Conservation (phyloP, 2,888 invertebrate species). For the Lasioglossum leucozonium region DNA sequence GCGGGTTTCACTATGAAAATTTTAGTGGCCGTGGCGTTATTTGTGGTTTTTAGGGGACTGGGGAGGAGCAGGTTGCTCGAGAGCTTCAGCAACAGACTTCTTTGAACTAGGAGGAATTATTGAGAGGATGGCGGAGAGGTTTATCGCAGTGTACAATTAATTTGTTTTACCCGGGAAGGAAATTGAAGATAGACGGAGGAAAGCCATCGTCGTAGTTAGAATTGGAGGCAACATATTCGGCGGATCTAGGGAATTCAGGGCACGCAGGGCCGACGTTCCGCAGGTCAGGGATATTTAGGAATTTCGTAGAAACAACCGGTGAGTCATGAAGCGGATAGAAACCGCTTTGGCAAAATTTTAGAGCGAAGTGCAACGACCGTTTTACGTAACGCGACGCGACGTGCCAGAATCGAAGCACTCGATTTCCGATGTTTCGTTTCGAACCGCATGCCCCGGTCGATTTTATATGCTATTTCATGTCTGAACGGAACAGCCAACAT, state of each 20-base stretch:
- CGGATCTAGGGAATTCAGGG: conserved; percentile 1
- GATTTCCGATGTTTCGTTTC: conserved; percentile 60
- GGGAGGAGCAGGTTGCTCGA: neutral
- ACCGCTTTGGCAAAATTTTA: conserved; percentile 48
- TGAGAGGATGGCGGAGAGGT: neutral
- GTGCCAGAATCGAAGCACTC: conserved; percentile 63
- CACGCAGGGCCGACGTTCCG: neutral
- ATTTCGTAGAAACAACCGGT: conserved; percentile 50
- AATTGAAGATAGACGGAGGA: too few relatives aligned
- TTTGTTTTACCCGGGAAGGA: neutral
- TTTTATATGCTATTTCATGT: neutral
- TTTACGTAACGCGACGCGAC: conserved; percentile 56
- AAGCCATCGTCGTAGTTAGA: neutral
- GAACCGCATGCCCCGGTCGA: neutral
- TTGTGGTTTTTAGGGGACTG: neutral
- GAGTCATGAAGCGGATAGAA: conserved; percentile 25
- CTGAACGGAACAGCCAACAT: neutral
- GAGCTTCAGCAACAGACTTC: neutral
- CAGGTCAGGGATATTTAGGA: conserved; percentile 46
- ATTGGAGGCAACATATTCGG: neutral
- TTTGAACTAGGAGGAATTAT: neutral
- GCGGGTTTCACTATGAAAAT: neutral
- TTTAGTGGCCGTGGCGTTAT: neutral
- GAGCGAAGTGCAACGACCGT: conserved; percentile 65
- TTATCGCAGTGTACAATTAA: neutral